A percentile compares a stretch with the other conserved stretches of the same genome.
Evolutionary conservation across 2,888 invertebrate species (phyloP).

Genomic region (Leptarthrus brevirostris): DNA sequence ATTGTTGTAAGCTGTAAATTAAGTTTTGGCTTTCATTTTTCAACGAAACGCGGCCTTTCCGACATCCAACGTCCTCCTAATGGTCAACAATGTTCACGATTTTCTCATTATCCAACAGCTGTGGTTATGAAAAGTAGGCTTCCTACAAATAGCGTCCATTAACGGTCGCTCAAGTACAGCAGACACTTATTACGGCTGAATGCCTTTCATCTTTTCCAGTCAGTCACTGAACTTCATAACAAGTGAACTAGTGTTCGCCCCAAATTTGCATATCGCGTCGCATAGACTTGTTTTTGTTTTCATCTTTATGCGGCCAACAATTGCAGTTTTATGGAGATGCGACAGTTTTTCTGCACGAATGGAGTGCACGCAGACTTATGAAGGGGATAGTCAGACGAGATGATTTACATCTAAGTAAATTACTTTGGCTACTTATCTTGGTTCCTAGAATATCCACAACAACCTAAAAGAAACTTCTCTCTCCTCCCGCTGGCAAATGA

Average conservation of each 20-base stretch:
- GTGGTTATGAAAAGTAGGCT: slow-evolving; percentile 2
- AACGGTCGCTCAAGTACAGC: not conserved
- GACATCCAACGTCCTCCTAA: not conserved
- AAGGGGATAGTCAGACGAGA: no score
- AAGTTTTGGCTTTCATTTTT: slow-evolving; percentile 30
- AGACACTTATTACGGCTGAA: not conserved
- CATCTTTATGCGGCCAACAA: no score
- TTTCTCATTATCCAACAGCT: slow-evolving; percentile 13
- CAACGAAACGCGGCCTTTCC: not conserved
- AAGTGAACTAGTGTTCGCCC: not conserved
- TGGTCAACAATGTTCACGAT: slow-evolving; percentile 11
- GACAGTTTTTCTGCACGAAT: no score
- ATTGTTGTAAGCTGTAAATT: slow-evolving; percentile 16
- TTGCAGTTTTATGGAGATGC: no score
- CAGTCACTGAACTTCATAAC: not conserved
- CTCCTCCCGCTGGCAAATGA: no score
- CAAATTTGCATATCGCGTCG: no score
- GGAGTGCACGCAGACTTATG: no score
- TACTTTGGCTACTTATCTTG: no score
- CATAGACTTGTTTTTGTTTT: no score
- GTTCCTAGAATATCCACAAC: no score
- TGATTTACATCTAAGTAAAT: no score
- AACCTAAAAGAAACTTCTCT: no score
- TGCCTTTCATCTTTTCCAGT: not conserved
- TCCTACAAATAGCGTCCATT: not conserved